Percentiles rank a stretch among this genome's conserved stretches.
phyloP scores from a whole-genome alignment of 2,797 vertebrate species.

The Danio kyathit region DNA sequence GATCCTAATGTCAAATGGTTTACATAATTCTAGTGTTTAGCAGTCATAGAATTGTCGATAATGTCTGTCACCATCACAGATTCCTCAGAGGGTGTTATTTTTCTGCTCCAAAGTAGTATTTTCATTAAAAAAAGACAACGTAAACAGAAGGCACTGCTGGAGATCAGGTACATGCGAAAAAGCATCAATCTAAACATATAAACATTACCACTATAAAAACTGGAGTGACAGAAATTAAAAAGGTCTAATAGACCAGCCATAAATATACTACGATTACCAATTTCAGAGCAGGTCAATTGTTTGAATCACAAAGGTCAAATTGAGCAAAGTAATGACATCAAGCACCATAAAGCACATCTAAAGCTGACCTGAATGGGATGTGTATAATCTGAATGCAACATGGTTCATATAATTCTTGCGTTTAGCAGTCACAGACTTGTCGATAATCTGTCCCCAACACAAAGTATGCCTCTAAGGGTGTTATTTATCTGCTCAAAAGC shows the following conservation, averaged over 20 bases:
- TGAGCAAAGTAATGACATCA: neutral
- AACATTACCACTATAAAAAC: slow-evolving; percentile 15
- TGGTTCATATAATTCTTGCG: neutral
- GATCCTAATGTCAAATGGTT: slow-evolving; percentile 2
- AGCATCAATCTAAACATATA: slow-evolving; percentile 23
- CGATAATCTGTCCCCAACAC: neutral
- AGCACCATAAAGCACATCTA: neutral
- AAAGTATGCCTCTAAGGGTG: neutral
- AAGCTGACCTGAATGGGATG: neutral
- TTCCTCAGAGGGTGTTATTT: slow-evolving; percentile 2
- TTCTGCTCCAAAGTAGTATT: neutral
- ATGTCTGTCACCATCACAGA: neutral
- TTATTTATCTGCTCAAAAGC: neutral
- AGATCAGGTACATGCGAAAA: neutral
- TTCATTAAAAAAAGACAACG: neutral
- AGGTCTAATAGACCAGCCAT: slow-evolving; percentile 10
- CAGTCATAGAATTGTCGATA: slow-evolving; percentile 2
- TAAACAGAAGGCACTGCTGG: slow-evolving; percentile 28
- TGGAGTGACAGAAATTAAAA: neutral
- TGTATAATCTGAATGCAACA: slow-evolving; percentile 11
- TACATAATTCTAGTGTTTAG: slow-evolving; percentile 6
- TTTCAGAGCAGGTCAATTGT: slow-evolving; percentile 1
- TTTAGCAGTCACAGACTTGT: slow-evolving; percentile 7
- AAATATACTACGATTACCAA: slow-evolving; percentile 12
- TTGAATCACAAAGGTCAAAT: too few relatives aligned